Evolutionary conservation across 1,140 invertebrate genomes (phyloP).

Genomic region (Diorhabda elongata): DNA sequence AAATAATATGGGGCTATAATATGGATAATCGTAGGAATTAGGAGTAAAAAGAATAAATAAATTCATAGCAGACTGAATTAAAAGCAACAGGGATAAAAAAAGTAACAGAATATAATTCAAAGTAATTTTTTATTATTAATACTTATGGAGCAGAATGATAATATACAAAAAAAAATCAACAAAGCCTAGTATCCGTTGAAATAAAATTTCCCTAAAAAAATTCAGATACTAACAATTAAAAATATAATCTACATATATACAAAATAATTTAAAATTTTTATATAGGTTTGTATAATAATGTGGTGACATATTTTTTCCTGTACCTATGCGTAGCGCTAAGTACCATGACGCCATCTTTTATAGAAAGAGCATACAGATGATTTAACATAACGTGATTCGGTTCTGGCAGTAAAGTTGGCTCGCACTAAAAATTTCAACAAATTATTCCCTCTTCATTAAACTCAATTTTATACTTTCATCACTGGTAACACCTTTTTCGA

Average conservation of each 20-base stretch:
- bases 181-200: neutral
- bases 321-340: conserved; percentile 95
- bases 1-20: too few relatives aligned
- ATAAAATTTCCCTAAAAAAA: neutral
- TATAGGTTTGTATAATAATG: conserved; percentile 97
- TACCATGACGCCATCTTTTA: conserved; percentile 99
- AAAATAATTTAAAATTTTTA: conserved; percentile 48
- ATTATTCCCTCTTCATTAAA: neutral
- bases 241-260: conserved; percentile 7
- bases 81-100: too few relatives aligned
- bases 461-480: too few relatives aligned
- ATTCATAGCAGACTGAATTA: too few relatives aligned
- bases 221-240: neutral
- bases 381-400: conserved; percentile 99
- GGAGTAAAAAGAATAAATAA: too few relatives aligned
- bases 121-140: too few relatives aligned
- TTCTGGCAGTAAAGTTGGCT: conserved; percentile 96
- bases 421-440: conserved; percentile 70
- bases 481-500: too few relatives aligned
- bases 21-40: too few relatives aligned
- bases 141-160: neutral
- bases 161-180: neutral
- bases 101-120: too few relatives aligned
- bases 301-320: conserved; percentile 99
- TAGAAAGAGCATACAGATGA: conserved; percentile 98